Conservation (phyloP, 2,797 vertebrate species). For the Mus minutoides region DNA sequence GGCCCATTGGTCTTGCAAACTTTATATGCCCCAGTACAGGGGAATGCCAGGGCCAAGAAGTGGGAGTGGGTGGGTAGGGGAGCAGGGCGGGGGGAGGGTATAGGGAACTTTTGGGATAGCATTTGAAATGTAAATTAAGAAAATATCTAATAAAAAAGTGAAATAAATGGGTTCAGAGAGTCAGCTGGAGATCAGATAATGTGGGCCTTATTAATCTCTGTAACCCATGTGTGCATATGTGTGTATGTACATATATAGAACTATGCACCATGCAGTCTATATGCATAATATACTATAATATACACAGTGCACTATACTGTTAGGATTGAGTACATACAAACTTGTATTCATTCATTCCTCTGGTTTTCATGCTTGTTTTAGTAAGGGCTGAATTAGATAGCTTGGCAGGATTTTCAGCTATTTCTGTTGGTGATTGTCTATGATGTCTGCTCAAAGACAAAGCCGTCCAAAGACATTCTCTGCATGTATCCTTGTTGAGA, state of each 20-base stretch:
- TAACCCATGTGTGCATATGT: background rate
- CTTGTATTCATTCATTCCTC: background rate
- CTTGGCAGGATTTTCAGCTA: too few species aligned
- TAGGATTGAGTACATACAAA: background rate
- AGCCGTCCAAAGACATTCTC: background rate
- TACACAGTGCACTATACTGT: background rate
- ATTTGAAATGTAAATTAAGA: too few species aligned
- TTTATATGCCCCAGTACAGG: too few species aligned
- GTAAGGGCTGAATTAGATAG: too few species aligned
- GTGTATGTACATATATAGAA: too few species aligned
- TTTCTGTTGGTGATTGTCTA: background rate
- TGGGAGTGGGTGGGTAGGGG: too few species aligned
- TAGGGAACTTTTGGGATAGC: too few species aligned
- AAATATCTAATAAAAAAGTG: too few species aligned
- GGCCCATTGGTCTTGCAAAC: too few species aligned
- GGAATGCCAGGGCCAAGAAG: too few species aligned
- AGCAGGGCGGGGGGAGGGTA: too few species aligned
- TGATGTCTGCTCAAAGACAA: background rate
- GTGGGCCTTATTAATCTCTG: background rate
- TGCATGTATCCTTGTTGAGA: background rate
- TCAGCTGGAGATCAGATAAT: background rate
- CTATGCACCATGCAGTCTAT: background rate
- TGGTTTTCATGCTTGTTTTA: too few species aligned
- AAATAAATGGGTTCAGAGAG: background rate
- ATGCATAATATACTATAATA: background rate